Evolutionary conservation across 2,888 invertebrate species (phyloP), one percentile per base, ranked within the genome.

Genomic region (Dysmachus trigonus): DNA sequence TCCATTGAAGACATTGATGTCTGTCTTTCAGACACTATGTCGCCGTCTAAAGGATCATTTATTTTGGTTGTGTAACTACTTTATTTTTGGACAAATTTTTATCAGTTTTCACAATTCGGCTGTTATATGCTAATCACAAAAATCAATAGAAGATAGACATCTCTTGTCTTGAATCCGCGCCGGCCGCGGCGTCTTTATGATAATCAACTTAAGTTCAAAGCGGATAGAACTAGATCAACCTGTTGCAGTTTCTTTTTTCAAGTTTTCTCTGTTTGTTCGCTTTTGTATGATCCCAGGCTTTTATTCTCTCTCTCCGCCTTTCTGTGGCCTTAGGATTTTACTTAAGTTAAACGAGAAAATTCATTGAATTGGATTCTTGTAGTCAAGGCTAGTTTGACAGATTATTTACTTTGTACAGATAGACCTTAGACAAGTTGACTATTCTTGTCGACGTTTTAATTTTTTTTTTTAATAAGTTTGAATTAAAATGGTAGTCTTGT

Each of bases 151-250:
- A 73, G 33, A 33, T 33, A 73, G n/a, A 15, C 73, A 73, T 33
- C 5, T 73, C 8, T 31, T 35, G 73, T 73, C n/a, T 7, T 33
- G 15, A 7, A 62, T 62, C 13, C 22, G 18, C 13, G 38, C 10
- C 2, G 62, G 62, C n/a, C n/a, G n/a, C 22, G 62, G 53, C 53
- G 53, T 53, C 22, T 53, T 18, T 62, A 62, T 27, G 62, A 10
- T 73, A 33, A 33, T 30, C 81, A 27, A 10, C 33, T 33, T 22
- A 81, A 15, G 8, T 53, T 81, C 18, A 22, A 22, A 18, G 53
- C 81, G 30, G 81, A 53, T 81, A 53, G 30, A 81, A 31, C 81
- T 81, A 81, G 81, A 81, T 81, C 53, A n/a, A 81, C 53, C 81
- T 53, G 81, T 62, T 81, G 53, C 81, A 62, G 41, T 33, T 76